Base-by-base conservation (phyloP, 2,888 invertebrate species). In the Watsonalla binaria region DNA sequence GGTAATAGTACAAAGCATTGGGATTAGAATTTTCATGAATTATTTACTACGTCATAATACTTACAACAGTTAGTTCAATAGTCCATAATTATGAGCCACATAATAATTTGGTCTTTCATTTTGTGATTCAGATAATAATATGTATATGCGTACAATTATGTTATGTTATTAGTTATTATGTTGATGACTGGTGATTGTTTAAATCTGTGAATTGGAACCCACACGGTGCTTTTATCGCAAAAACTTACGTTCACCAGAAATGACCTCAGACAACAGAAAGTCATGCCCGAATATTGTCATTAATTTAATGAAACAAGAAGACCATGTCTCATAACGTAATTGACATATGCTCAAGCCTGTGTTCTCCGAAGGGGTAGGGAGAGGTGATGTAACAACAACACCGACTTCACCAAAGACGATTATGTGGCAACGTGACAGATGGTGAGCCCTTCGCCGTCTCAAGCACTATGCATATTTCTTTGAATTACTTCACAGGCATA, bases 31-130 rank as follows among this genome's bases (percentile, higher is more conserved):
- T 47, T 53, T 46, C 48, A 45, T 45, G 53, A 45, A 49, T 48
- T 34, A 6, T 8, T 37, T 1, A 37, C 6, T 37, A 37, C 6
- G 8, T 11, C 5, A 42, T 42, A 49, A 47, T 49, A 49, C 15
- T 49, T 49, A 49, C 15, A 49, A 49, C 49, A 49, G 37, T 61
- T 61, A 56, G 52, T 59, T 59, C 60, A 55, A 60, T 61, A 57
- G 59, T 55, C 53, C 56, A 55, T 65, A 65, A 65, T 62, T 62
- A 60, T 55, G 54, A 54, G 62, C 55, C 59, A 58, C 51, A 52
- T 53, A 52, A 53, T 57, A 51, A 60, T 54, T 51, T 58, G 56
- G 57, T 59, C 52, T 53, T 54, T 54, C 48, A 37, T 46, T 24
- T 65, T 59, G 56, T 60, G 39, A 37, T 62, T 51, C 47, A 39